Evolutionary conservation across 2,113 vertebrate genomes (phyloP), one percentile per base, ranked within the genome.

Genomic region (Fukomys damarensis): DNA sequence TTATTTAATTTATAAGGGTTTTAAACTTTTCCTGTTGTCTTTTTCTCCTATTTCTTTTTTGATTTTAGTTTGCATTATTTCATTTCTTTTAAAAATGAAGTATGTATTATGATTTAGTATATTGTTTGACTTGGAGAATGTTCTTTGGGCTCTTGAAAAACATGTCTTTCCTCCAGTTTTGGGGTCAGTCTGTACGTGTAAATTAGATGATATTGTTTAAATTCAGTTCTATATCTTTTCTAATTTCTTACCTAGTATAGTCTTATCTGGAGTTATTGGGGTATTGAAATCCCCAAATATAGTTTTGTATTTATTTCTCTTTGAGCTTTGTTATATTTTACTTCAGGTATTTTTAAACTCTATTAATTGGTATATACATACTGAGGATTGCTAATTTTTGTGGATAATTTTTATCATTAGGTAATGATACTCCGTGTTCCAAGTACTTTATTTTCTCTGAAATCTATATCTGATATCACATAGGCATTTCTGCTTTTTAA

Each of bases 31-130:
- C 41, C 41, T 76, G 9, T 83, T 83, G 56, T 76, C 24, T 74
- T 72, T 92, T 16, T 86, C 5, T 80, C 89, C 76, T n/a, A 61
- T 89, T n/a, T 19, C 68, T 94, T 65, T 7, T 66, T 89, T 89
- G 11, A 86, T 46, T 93, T n/a, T 72, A 54, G 35, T 83, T 46
- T n/a, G 17, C 41, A 46, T 89, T 88, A 52, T 76, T 81, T 81
- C 26, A 59, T 14, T 79, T 95, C 13, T 88, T 83, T 83, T 11
- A 52, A 32, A 58, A 5, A 35, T 86, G 26, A 81, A n/a, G n/a
- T 56, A 70, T 74, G 17, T 80, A 38, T 63, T 68, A 43, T 58
- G 30, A 59, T 61, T n/a, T 12, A 89, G 76, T 20, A 26, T 43
- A 41, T 54, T 76, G 72, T 65, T 16, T 61, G 1, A 76, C 65